Evolutionary conservation across 2,797 vertebrate genomes (phyloP), one percentile per base, ranked within the genome.

Genomic region (Sebastes matsubarae): DNA sequence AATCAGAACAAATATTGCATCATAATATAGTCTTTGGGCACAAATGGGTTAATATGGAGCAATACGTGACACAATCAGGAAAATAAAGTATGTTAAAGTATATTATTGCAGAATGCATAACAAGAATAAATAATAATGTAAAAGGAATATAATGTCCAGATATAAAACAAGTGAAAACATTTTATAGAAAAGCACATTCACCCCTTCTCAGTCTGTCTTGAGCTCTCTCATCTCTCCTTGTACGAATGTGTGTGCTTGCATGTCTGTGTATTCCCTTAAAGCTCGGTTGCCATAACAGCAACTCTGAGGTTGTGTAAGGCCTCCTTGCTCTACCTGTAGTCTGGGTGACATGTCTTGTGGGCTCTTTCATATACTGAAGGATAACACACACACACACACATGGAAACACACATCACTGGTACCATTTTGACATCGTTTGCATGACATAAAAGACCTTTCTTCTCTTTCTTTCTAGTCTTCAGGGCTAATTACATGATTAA

Each of bases 401-500:
- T 1, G 14, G 18, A 67, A 4, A 25, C 67, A 83, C 59, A 77
- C 69, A 55, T 59, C 52, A 78, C 72, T 59, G 14, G 22, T 72
- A 52, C 24, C 36, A 64, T 55, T 86, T 46, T 82, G 69, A 81
- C 80, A 75, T 69, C 2, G 18, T 70, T 55, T 69, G n/a, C 34
- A 20, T 75, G 27, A 80, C 77, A 77, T 90, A 84, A 91, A 89
- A 84, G 65, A 83, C 85, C 77, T 90, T 78, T 76, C 52, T 72
- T 77, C 75, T 77, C 82, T 77, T 46, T 72, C 82, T 85, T 72
- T 30, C 72, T 73, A 72, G 66, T 86, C 78, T 88, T 90, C 90
- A 93, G 94, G 92, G 92, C 93, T 96, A 96, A 96, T 97, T 96
- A 94, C 89, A 93, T 95, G 93, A 95, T 97, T 95, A 93, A 93